These are phyloP conservation scores for Oncorhynchus gorbuscha DNA, from an alignment of 2,113 vertebrate species.

Conservation along the genomic window DNA sequence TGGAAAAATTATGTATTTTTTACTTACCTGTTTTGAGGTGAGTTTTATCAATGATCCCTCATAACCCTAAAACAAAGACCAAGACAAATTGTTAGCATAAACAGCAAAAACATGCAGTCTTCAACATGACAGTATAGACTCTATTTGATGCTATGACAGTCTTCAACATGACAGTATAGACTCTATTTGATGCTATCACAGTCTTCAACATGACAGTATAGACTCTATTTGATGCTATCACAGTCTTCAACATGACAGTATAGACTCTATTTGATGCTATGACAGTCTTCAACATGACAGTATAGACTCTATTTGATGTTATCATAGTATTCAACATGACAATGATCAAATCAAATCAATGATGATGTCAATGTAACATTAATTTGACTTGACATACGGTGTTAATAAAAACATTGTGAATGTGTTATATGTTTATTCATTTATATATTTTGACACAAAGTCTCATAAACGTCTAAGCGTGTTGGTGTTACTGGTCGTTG, in stretches of 20 bases:
- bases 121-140: too few relatives aligned
- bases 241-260: too few relatives aligned
- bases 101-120: background rate
- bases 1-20: background rate
- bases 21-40: slow-evolving; percentile 77
- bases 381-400: background rate
- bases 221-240: too few relatives aligned
- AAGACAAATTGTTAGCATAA: background rate
- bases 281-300: too few relatives aligned
- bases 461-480: background rate
- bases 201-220: too few relatives aligned
- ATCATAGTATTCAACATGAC: too few relatives aligned
- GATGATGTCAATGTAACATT: background rate
- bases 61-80: slow-evolving; percentile 70
- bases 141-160: too few relatives aligned
- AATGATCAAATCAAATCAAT: too few relatives aligned
- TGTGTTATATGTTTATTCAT: background rate
- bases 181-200: too few relatives aligned
- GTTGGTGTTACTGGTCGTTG: background rate
- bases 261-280: too few relatives aligned
- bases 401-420: background rate
- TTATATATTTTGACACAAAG: background rate
- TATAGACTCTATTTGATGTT: too few relatives aligned
- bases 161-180: too few relatives aligned
- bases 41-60: slow-evolving; percentile 80